Base-by-base conservation (phyloP, 2,797 vertebrate species). In the Alectoris magna region DNA sequence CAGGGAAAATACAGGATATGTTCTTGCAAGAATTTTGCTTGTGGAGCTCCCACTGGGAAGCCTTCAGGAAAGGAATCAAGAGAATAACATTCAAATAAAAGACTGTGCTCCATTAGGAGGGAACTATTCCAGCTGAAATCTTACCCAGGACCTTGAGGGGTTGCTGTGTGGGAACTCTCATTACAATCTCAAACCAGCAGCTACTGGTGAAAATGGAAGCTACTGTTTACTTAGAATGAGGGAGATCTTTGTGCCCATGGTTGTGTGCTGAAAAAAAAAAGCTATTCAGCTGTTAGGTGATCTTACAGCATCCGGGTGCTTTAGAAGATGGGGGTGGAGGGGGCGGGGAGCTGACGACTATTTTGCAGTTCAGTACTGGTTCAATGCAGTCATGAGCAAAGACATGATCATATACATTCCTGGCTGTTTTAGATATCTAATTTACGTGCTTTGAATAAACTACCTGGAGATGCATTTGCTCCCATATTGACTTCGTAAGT, bases 121-220 rank as follows among this genome's bases (percentile, higher is more conserved):
- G 88, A 96, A 88, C 80, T 83, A 90, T 88, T 94, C 89, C 85
- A 92, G 74, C 77, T 92, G 95, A 96, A 95, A 96, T 88, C 88
- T 95, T 96, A 92, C 90, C 95, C 95, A 93, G 94, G 71, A 95
- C 72, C 60, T 64, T 68, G 93, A 64, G 69, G 84, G 88, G 74
- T 49, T 91, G 85, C 78, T 11, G 36, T 94, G 94, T 93, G 85
- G 90, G 92, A 95, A 94, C 85, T 94, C 86, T 90, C 91, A 80
- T 79, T 90, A 55, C 71, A 68, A 44, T 76, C 84, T 92, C 82
- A 91, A 79, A 90, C 68, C 74, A 82, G 71, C 71, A 91, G 18
- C 89, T 93, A 68, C 74, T 76, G 84, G 64, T 58, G 89, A 92
- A 96, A 96, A 95, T 88, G 74, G 88, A 93, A 94, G 84, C 87